Conservation (phyloP, 2,888 invertebrate species). For the Tipula unca region DNA sequence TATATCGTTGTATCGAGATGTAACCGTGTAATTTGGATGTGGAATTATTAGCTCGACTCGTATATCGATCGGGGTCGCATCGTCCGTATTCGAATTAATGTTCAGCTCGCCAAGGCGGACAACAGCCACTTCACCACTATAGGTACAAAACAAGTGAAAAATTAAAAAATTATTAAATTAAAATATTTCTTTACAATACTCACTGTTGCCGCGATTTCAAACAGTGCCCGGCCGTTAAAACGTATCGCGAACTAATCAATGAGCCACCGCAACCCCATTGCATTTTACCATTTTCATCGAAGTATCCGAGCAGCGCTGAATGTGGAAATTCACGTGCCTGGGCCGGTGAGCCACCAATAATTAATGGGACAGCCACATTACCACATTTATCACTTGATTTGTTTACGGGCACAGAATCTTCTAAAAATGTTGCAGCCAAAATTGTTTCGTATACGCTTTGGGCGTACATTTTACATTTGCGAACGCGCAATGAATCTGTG, state of each 20-base stretch:
- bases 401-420: background rate
- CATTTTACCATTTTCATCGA: constrained; percentile 24
- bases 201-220: constrained; percentile 25
- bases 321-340: constrained; percentile 28
- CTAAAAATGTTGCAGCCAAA: background rate
- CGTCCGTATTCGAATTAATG: constrained; percentile 30
- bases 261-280: constrained; percentile 51
- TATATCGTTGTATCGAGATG: constrained; percentile 43
- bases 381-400: background rate
- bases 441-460: background rate
- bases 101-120: constrained; percentile 40
- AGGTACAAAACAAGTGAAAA: constrained; percentile 31
- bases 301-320: constrained; percentile 29
- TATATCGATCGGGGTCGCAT: constrained; percentile 34
- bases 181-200: background rate
- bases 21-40: constrained; percentile 41
- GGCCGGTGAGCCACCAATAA: constrained; percentile 32
- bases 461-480: background rate
- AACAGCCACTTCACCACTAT: constrained; percentile 28
- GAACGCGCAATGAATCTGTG: background rate
- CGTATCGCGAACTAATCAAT: constrained; percentile 46
- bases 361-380: constrained; percentile 37
- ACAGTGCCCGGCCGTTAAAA: constrained; percentile 56
- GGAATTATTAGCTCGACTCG: constrained; percentile 32
- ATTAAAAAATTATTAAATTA: no score